Evolutionary conservation across 2,797 vertebrate species (phyloP), one percentile per base, ranked within the genome.

Genomic region (Mycteria americana): DNA sequence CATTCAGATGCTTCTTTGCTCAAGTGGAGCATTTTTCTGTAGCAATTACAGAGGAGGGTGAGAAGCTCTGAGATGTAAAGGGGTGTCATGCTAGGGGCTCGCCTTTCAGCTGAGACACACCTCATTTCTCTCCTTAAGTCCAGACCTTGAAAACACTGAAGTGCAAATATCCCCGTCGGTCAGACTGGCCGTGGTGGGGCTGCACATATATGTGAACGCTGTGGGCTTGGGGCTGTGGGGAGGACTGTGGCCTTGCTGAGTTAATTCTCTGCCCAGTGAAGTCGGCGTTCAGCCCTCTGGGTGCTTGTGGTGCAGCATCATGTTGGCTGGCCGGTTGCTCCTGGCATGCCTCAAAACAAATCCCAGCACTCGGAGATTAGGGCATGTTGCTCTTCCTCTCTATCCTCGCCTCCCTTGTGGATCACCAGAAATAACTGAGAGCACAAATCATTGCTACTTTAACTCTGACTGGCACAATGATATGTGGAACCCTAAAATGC

Each of bases 131-230:
- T 69, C 18, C 51, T 60, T 8, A 74, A 43, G 43, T 65, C 54
- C 59, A 59, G 30, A 76, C 59, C 56, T 67, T 76, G 75, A 50
- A 89, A 85, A 57, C 19, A 5, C 31, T 10, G 6, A 73, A 28
- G 53, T 50, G 22, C 24, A 35, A 28, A 24, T 7, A 8, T 65
- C 39, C 37, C 28, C 1, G 0, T 48, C 0, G 6, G 45, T 80
- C 46, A 33, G 51, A 21, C 53, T 10, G 63, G 22, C 82, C 76
- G 30, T 33, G 23, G 7, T 67, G 54, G 21, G 51, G 14, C 69
- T 78, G 22, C 46, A 1, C 0, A 0, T 41, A 1, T 17, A 5
- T 53, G 24, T 57, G 76, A 88, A 18, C 1, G 9, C 16, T 18
- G 24, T n/a, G 64, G 31, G 16, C 53, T 79, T 78, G 27, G 54